Conservation (phyloP, 2,888 invertebrate genomes). For the Protodeltote pygarga region DNA sequence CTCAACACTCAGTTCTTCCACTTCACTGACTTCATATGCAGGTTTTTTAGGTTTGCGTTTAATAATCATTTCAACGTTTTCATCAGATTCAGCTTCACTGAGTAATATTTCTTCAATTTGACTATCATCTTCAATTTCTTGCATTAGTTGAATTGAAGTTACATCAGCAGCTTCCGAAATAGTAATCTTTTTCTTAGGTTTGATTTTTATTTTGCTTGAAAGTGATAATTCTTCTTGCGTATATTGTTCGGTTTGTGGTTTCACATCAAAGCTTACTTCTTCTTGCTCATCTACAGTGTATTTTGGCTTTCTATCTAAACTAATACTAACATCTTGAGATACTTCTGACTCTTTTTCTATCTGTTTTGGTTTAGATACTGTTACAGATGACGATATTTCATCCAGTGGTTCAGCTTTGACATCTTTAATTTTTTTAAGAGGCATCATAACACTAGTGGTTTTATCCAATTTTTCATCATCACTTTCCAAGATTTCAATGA, state of each 20-base stretch:
- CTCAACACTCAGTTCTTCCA: conserved; percentile 87
- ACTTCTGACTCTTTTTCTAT: conserved; percentile 79
- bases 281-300: conserved; percentile 90
- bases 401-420: conserved; percentile 68
- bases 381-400: conserved; percentile 75
- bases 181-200: conserved; percentile 88
- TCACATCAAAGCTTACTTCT: conserved; percentile 82
- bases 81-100: conserved; percentile 88
- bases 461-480: conserved; percentile 79
- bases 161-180: conserved; percentile 90
- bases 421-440: conserved; percentile 74
- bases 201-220: conserved; percentile 90
- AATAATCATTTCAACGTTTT: conserved; percentile 84
- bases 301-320: conserved; percentile 90
- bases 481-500: conserved; percentile 81
- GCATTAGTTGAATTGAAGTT: conserved; percentile 88
- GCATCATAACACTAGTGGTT: conserved; percentile 69
- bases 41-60: conserved; percentile 84
- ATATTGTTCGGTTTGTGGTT: conserved; percentile 77
- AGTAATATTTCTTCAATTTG: conserved; percentile 89
- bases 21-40: conserved; percentile 87
- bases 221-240: conserved; percentile 91
- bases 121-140: conserved; percentile 89
- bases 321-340: conserved; percentile 88
- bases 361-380: conserved; percentile 67